A percentile compares a stretch with the other conserved stretches of the same genome.
Evolutionary conservation across 2,888 invertebrate genomes (phyloP).

Genomic region (Apotomis capreana): DNA sequence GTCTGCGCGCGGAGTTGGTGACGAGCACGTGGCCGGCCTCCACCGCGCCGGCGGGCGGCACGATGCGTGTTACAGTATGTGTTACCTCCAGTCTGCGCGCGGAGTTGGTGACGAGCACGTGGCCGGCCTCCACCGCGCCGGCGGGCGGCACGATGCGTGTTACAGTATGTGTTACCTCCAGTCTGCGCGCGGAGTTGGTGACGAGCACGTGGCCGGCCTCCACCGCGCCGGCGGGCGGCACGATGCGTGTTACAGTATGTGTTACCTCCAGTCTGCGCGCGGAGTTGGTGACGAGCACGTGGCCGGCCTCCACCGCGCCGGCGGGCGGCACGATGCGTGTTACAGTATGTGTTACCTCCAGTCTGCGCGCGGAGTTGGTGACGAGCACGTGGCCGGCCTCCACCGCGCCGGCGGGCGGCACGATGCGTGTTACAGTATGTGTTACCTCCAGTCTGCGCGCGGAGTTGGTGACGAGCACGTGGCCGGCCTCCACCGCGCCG

Average conservation of each 20-base stretch:
- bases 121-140: too few species aligned
- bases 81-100: too few species aligned
- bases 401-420: constrained; percentile 90
- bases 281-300: too few species aligned
- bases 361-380: constrained; percentile 93
- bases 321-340: too few species aligned
- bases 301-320: too few species aligned
- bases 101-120: too few species aligned
- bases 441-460: constrained; percentile 92
- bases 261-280: too few species aligned
- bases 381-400: constrained; percentile 86
- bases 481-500: constrained; percentile 78
- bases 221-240: constrained; percentile 87
- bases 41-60: constrained; percentile 87
- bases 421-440: constrained; percentile 90
- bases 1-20: constrained; percentile 93
- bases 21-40: constrained; percentile 86
- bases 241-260: constrained; percentile 51
- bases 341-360: constrained; percentile 79
- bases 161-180: constrained; percentile 79
- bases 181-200: constrained; percentile 93
- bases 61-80: constrained; percentile 51
- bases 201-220: constrained; percentile 86
- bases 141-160: too few species aligned
- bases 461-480: constrained; percentile 92